Base-by-base conservation (phyloP, 2,113 vertebrate species). In the Formicarius rufipectus region DNA sequence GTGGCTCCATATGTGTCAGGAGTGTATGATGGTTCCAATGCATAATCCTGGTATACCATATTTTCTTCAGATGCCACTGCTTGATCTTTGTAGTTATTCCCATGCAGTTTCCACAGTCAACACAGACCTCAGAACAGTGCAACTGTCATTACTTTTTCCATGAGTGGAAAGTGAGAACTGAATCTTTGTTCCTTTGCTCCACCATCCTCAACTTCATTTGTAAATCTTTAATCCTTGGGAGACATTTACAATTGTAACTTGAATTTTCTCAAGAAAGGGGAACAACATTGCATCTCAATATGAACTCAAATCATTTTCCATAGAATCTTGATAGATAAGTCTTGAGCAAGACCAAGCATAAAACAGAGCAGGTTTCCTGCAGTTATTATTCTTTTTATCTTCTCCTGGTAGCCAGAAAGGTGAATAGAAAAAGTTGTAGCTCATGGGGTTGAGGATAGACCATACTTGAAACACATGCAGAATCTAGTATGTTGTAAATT, bases 401-500 rank as follows among this genome's bases (percentile, higher is more conserved):
- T 75, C 18, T 87, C 4, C 11, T 79, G 47, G 47, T 52, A 64
- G 23, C 18, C 27, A 68, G 19, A 7, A 89, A 91, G 14, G 11
- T 60, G 58, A 64, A 87, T 44, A 89, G 49, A 82, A 94, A 93
- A 94, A 93, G 47, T 82, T 75, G 39, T 47, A 89, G 39, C 25
- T 93, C 66, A 10, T 72, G 30, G 14, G 14, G 16, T 84, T 91
- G 66, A 52, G 44, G 42, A 28, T 33, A 87, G 60, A 52, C 53
- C 19, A 5, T 80, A 22, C 30, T 90, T 73, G 63, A 88, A n/a
- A 16, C 27, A 47, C 63, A 53, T 19, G 3, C 27, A 39, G 16
- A 52, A 84, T 53, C 62, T 64, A 75, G 56, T 52, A 64, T 93
- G 60, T 91, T 93, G 87, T 89, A 87, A 87, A 96, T 95, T 87